Base-by-base conservation (phyloP, 1,140 invertebrate species). In the Bombyx mandarina region DNA sequence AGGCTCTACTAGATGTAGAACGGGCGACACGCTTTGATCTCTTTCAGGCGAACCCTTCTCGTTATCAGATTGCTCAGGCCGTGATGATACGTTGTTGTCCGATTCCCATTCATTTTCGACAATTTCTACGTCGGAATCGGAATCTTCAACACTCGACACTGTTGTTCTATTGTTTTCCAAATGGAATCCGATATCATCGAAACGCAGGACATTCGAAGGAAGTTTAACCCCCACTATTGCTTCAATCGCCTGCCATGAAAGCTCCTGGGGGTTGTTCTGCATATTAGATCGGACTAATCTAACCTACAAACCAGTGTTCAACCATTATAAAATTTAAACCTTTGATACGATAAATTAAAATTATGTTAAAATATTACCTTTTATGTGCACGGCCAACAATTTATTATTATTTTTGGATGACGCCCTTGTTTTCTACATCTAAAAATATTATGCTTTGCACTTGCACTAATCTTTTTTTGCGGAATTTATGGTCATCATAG, bases 211-310 rank as follows among this genome's bases (percentile, higher is more conserved):
- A 68, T 87, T 88, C 56, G 86, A 65, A 62, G 88, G 86, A 66
- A 89, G 86, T 79, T 89, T 87, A 75, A 88, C 88, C 76, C 88
- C 88, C 65, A 89, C 86, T 64, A 89, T 89, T 79, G 84, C 78
- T 78, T 89, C 85, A 73, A 88, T 89, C 75, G 84, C 86, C 77
- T 89, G 85, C 88, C 88, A 89, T 83, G 88, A 89, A 81, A 89
- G 86, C 82, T 89, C 82, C 79, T 88, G 88, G 79, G 85, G 84
- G 82, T 88, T 86, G 79, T 84, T 86, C 84, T 89, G 88, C 88
- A 89, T 89, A 83, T 82, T 86, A 82, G 76, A 85, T 86, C 79
- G 85, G 77, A 87, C 86, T 86, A 88, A 72, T 85, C 77, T 88
- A 88, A 88, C 86, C 86, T 88, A 88, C 74, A 88, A 88, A 88